Evolutionary conservation across 2,113 vertebrate genomes (phyloP).

Genomic region (Lepus timidus): DNA sequence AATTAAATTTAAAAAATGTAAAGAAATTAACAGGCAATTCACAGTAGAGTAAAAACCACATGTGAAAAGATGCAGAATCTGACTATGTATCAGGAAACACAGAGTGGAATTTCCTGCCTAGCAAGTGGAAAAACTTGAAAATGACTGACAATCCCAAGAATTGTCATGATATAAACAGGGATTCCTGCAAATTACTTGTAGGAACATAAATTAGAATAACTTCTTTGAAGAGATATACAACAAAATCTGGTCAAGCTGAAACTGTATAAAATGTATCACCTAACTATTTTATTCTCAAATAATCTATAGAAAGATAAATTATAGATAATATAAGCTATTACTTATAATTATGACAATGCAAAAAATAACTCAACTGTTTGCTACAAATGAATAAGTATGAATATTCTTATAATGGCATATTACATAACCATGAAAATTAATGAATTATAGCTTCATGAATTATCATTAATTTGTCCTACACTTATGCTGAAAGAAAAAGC

Average conservation of each 20-base stretch:
- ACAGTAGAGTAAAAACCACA: background rate
- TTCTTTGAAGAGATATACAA: background rate
- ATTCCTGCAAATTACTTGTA: background rate
- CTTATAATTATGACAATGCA: background rate
- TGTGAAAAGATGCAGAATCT: background rate
- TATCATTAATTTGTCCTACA: background rate
- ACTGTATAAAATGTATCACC: background rate
- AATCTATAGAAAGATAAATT: background rate
- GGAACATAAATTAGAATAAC: background rate
- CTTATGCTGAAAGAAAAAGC: background rate
- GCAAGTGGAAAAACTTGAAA: background rate
- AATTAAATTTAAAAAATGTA: background rate
- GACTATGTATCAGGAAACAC: background rate
- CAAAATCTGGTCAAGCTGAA: constrained; percentile 14
- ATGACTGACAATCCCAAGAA: background rate
- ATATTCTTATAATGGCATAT: background rate
- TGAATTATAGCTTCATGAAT: background rate
- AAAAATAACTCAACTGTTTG: background rate
- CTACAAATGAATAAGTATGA: background rate
- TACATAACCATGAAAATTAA: background rate
- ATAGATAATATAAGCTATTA: background rate
- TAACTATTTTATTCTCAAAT: background rate
- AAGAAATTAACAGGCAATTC: background rate
- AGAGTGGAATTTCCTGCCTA: background rate
- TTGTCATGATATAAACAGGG: background rate